phyloP scores from a whole-genome alignment of 2,113 vertebrate species.

The Silurus meridionalis region DNA sequence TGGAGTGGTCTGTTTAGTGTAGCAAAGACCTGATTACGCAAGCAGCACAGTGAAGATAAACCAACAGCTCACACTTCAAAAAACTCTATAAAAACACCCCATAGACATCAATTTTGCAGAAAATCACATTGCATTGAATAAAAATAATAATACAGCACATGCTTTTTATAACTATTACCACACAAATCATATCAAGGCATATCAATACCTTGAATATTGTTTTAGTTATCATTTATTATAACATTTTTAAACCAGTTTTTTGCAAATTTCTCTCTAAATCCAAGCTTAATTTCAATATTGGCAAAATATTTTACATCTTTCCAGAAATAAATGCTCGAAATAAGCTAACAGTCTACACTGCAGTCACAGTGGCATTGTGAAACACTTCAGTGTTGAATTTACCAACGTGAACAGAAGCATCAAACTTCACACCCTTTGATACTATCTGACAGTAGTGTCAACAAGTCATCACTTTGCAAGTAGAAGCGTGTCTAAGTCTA shows the following conservation, averaged over 20 bases:
- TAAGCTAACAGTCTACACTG: neutral
- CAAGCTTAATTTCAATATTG: neutral
- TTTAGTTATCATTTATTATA: neutral
- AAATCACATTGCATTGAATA: neutral
- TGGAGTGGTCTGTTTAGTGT: slow-evolving; percentile 31
- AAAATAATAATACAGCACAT: neutral
- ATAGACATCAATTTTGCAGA: neutral
- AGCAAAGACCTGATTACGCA: slow-evolving; percentile 3
- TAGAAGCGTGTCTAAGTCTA: neutral
- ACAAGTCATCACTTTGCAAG: slow-evolving; percentile 16
- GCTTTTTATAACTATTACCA: neutral
- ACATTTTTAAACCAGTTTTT: neutral
- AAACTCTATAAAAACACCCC: neutral
- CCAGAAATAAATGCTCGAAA: neutral
- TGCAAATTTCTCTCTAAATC: neutral
- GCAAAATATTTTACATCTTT: neutral
- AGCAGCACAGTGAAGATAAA: slow-evolving; percentile 6
- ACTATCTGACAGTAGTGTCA: slow-evolving; percentile 51
- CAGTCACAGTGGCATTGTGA: neutral
- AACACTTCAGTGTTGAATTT: neutral
- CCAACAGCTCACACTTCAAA: neutral
- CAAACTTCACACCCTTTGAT: slow-evolving; percentile 60
- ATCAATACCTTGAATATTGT: neutral
- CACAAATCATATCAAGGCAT: neutral
- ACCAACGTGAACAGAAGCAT: slow-evolving; percentile 57